Base-by-base conservation (phyloP, 2,797 vertebrate genomes). In the Spheniscus humboldti region DNA sequence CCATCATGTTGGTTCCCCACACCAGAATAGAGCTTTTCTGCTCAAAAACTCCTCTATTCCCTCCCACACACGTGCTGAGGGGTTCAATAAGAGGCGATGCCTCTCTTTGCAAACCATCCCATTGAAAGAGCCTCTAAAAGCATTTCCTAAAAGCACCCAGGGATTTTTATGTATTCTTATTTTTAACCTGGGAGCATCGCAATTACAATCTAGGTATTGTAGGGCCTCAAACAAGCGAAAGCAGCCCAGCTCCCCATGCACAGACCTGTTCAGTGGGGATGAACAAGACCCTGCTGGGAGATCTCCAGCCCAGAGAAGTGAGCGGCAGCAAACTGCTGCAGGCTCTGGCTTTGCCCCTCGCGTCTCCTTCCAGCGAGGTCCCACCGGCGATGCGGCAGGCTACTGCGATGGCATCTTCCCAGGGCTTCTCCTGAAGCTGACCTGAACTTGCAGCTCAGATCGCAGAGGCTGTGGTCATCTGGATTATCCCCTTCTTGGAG, bases 401-500 rank as follows among this genome's bases (percentile, higher is more conserved):
- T 60, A 25, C 47, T 9, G 62, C 4, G 0, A 28, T 2, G 2
- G 55, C 82, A 30, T 28, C 92, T 73, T 41, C 45, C 57, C 45
- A 7, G 48, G 63, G 77, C 67, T 16, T 18, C 87, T 67, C 56
- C 74, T 15, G 52, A 6, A 22, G 86, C 88, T 18, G 84, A 74
- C 81, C 92, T 53, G 20, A 37, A 45, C 43, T 9, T 11, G 10
- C 89, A 60, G 72, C 92, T 90, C 82, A 11, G 79, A 35, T 35
- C 16, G 5, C 45, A 48, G 39, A 33, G 45, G 6, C 79, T 0
- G 6, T 12, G 63, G 35, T 93, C 88, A 78, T 30, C 73, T 41
- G 96, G 96, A 94, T 97, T 96, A 96, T 90, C 93, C 74, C 63
- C 79, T 48, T 31, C 62, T 81, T 1, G 3, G 83, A 84, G 75